These are phyloP conservation scores for Monarcha castaneiventris DNA, from an alignment of 2,113 vertebrate genomes.

Conservation along the genomic window DNA sequence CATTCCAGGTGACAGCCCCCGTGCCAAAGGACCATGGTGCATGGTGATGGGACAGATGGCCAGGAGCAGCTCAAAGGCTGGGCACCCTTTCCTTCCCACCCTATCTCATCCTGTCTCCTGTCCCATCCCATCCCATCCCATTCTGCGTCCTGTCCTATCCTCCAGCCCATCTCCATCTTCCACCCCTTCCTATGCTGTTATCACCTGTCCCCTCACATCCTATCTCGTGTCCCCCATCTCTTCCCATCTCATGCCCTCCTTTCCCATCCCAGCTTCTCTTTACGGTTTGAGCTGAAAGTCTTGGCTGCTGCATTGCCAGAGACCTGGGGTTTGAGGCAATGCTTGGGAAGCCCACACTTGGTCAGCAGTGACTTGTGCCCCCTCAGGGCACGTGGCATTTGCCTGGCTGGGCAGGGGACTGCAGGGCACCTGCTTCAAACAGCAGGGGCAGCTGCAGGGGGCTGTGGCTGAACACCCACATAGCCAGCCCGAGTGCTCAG, in stretches of 20 bases:
- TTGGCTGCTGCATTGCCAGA: accelerated
- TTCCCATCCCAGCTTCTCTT: neutral
- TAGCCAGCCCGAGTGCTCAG: accelerated
- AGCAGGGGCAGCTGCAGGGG: neutral
- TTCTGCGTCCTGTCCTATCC: neutral
- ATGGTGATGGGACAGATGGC: neutral
- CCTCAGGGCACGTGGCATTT: accelerated
- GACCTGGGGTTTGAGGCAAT: neutral
- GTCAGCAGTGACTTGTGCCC: neutral
- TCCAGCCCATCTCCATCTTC: neutral
- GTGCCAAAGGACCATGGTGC: neutral
- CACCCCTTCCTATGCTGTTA: too few species aligned
- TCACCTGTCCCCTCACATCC: neutral
- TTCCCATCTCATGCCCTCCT: neutral
- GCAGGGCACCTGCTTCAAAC: neutral
- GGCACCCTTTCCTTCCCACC: neutral
- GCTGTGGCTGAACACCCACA: neutral
- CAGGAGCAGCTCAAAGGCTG: neutral
- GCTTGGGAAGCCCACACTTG: neutral
- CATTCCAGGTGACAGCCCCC: neutral
- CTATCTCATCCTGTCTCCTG: neutral
- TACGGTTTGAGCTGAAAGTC: neutral
- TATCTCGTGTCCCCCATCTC: neutral
- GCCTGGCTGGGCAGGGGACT: neutral
- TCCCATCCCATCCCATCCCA: neutral